Base-by-base conservation (phyloP, 1,140 invertebrate genomes). In the Sweltsa coloradensis region DNA sequence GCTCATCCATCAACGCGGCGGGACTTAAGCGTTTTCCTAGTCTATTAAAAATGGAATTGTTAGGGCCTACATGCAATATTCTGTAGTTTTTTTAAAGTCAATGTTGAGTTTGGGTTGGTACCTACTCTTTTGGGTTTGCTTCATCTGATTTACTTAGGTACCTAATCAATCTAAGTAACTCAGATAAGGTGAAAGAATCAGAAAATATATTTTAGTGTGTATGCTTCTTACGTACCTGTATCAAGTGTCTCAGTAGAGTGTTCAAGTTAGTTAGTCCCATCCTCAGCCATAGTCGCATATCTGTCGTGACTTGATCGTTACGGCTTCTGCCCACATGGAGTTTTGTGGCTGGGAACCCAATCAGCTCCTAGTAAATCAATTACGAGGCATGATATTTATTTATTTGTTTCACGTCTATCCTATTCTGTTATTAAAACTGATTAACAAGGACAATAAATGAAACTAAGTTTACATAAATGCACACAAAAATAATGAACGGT, bases 231-330 rank as follows among this genome's bases (percentile, higher is more conserved):
- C 26, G 13, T 41, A 48, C 46, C 26, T 42, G 46, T 19, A 39
- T 36, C 18, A 48, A 41, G 14, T 39, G 2, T 11, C 14, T 16
- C 5, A 48, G 40, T 29, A n/a, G 19, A 14, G 11, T 11, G 34
- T 34, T 41, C 14, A 49, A 34, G 9, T 3, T 11, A 21, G 9
- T 5, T 9, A 50, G 13, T 22, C 14, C 29, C 16, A 19, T n/a
- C 40, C 14, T 36, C 52, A 88, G 65, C 85, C 85, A 90, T 1
- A 90, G 61, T 57, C 78, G 75, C 57, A 83, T 79, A 60, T 90
- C 83, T 0, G 84, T 87, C 6, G 77, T 75, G 18, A 86, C 83
- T 60, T 90, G 87, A 63, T 90, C 87, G 60, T 90, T 90, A 16
- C 87, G 73, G 59, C 85, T 88, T 31, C 87, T 69, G 1, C 85